Evolutionary conservation across 1,140 invertebrate genomes (phyloP), one percentile per base, ranked within the genome.

Genomic region (Eupristina koningsbergeri): DNA sequence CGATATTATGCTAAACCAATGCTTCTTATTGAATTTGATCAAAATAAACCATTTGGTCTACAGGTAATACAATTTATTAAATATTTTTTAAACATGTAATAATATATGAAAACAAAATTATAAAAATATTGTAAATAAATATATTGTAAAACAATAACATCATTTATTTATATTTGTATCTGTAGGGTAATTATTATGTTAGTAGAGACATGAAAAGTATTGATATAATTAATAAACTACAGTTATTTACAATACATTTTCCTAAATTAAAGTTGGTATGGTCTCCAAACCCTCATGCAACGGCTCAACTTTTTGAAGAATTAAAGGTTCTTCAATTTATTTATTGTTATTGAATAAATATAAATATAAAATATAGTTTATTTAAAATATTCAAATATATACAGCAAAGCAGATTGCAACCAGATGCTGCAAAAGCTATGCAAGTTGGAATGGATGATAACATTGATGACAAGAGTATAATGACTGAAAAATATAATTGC

Each of bases 21-120:
- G 89, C 93, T 99, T n/a, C 94, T 99, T 0, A 99, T 99, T 82
- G 98, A 99, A 93, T 99, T 99, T 93, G 98, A 99, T 93, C 96
- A 97, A 89, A 97, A 97, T 88, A 98, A 97, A 92, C 96, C 97
- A 26, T 99, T 99, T 89, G 95, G 94, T 88, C 93, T 98, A 83
- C 97, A 98, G 94, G 97, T 97, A 73, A 69, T 77, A 29, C 5
- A 11, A 41, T 36, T 26, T 29, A 15, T 45, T 26, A 39, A 0
- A 63, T 64, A 45, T 64, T 29, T 45, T 53, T 34, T 36, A 26
- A 0, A 58, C 3, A 58, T 58, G 53, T 58, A n/a, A n/a, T n/a
- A n/a, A n/a, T n/a, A n/a, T n/a, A n/a, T n/a, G n/a, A n/a, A n/a
- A n/a, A n/a, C n/a, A n/a, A n/a, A n/a, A n/a, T n/a, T n/a, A n/a